phyloP scores from a whole-genome alignment of 1,140 invertebrate species.

The Lineus longissimus region DNA sequence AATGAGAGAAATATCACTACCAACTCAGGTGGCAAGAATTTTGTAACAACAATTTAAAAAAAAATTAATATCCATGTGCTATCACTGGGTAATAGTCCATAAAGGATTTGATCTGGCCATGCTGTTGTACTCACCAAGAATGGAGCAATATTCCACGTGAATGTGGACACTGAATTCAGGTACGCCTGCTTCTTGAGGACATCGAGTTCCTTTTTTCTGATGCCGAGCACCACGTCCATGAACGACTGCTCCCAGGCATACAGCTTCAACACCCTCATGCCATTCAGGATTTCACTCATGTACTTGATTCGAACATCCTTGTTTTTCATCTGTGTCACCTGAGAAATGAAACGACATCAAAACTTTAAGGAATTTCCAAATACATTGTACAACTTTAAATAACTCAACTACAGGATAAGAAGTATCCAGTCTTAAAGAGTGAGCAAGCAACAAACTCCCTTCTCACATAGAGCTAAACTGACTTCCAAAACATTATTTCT shows the following conservation, averaged over 20 bases:
- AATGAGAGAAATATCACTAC: background rate
- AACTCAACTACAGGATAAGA: too few species aligned
- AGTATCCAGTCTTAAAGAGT: too few species aligned
- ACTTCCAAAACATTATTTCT: background rate
- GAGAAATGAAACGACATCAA: constrained; percentile 13
- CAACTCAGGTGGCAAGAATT: background rate
- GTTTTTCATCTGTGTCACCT: constrained; percentile 55
- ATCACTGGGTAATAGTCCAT: background rate
- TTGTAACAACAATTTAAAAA: background rate
- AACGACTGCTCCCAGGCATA: constrained; percentile 51
- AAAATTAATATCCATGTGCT: too few species aligned
- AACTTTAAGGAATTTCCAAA: too few species aligned
- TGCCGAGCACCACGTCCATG: constrained; percentile 41
- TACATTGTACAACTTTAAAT: too few species aligned
- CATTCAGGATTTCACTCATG: constrained; percentile 56
- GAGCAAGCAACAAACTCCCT: too few species aligned
- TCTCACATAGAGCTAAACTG: too few species aligned
- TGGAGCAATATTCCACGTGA: constrained; percentile 93
- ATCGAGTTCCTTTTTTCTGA: constrained; percentile 49
- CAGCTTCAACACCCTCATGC: constrained; percentile 59
- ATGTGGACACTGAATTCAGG: constrained; percentile 68
- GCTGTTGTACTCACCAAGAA: constrained; percentile 66
- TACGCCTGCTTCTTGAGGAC: constrained; percentile 51
- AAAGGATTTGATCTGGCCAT: background rate
- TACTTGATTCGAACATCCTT: constrained; percentile 61